Evolutionary conservation across 2,888 invertebrate genomes (phyloP), one percentile per base, ranked within the genome.

Genomic region (Aporophyla nigra): DNA sequence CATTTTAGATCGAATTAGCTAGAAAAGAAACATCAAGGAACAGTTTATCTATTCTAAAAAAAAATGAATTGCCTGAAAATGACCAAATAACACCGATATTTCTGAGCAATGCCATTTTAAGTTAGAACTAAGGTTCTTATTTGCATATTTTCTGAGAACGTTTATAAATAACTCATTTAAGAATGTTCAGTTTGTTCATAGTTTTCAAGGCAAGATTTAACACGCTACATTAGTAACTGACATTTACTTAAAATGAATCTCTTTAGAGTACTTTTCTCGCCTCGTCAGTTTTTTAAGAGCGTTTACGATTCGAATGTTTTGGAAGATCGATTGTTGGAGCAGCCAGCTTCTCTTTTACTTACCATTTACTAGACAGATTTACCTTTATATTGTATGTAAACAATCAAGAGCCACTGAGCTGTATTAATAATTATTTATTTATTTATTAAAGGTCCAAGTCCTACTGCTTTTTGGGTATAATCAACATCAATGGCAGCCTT

Each of bases 71-170:
- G n/a, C 46, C 1, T 78, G 14, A 59, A 21, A 10, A 56, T 54
- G 40, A 61, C 21, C 12, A 53, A 53, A 9, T n/a, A 16, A 2
- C 6, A 59, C 16, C 10, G 27, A 58, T n/a, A 59, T 2, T 69
- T 69, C 21, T 27, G 2, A 61, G 24, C 19, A 27, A 70, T 61
- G 4, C 10, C 14, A 59, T 79, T 79, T 27, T 49, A 40, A 54
- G 40, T 33, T 21, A 24, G 14, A 67, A 76, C n/a, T 40, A 49
- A 27, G 10, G 43, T 51, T 77, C 12, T n/a, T 27, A 54, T 67
- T 77, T 43, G 61, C 71, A 71, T 71, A 21, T 79, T 62, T 79
- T 71, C 61, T 70, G 21, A 14, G 40, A 61, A 61, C 0, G 2
- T 3, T 49, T 46, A 4, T 24, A 21, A 46, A 49, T 40, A 58